Base-by-base conservation (phyloP, 2,888 invertebrate genomes). In the Adela reaumurella region DNA sequence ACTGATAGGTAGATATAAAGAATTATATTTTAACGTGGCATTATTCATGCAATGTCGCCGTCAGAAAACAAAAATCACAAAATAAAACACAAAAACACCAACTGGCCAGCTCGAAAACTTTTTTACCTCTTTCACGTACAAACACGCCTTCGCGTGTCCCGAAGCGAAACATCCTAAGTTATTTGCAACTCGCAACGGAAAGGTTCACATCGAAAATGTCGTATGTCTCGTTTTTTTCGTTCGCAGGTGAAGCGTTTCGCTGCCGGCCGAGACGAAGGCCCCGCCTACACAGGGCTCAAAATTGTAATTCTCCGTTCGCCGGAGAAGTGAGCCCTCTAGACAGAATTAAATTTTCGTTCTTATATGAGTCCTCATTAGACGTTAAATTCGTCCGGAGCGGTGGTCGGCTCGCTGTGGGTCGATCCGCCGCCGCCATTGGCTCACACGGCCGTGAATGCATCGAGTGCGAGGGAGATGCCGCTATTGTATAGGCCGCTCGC, bases 251-350 rank as follows among this genome's bases (percentile, higher is more conserved):
- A 24, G 8, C 24, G 5, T 24, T 24, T 24, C 24, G 24, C 8
- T 8, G 24, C 4, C 8, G 24, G 24, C 5, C n/a, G 24, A 8
- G 24, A 8, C 67, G 67, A 70, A 69, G 70, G 72, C 78, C 74
- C 78, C 78, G 78, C 78, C 78, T 78, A 78, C 78, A 74, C 77
- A 76, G 73, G 74, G 73, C 77, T 78, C 77, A 76, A 78, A 78
- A 78, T 78, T 77, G 76, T 77, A 78, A 78, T 74, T 73, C 74
- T 74, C 71, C 76, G 76, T 76, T 77, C 74, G 77, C 74, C 74
- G 74, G 35, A n/a, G n/a, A n/a, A n/a, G n/a, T n/a, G n/a, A n/a
- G n/a, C n/a, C n/a, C 8, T 35, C 8, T 4, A 14, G 35, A 35
- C 35, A 14, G 35, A 14, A 35, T 35, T 35, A 35, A 8, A 35